These are phyloP conservation scores for Clarias platycephalus DNA, from an alignment of 2,797 vertebrate species.

Conservation along the genomic window DNA sequence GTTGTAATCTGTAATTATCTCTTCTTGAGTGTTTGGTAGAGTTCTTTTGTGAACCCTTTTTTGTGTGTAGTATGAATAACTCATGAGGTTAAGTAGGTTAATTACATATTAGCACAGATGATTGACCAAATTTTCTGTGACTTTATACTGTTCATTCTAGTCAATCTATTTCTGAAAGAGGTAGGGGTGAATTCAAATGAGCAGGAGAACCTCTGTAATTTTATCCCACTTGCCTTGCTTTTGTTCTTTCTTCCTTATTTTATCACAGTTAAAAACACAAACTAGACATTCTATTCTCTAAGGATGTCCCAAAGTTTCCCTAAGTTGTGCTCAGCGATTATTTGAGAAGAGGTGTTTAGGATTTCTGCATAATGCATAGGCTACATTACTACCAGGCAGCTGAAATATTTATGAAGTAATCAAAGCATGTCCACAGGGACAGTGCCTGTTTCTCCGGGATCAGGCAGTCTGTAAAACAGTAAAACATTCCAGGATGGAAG, in stretches of 20 bases:
- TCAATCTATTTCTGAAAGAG: conserved; percentile 21
- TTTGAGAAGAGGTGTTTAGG: conserved; percentile 66
- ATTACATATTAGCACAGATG: conserved; percentile 57
- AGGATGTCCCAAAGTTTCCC: conserved; percentile 30
- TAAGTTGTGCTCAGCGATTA: conserved; percentile 60
- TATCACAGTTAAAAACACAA: background rate
- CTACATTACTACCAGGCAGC: conserved; percentile 53
- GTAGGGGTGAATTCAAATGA: conserved; percentile 1
- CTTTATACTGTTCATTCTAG: conserved; percentile 30
- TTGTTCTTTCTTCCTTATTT: conserved; percentile 9
- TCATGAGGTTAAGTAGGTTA: conserved; percentile 59
- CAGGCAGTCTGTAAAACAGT: conserved; percentile 17
- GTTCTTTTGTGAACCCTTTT: conserved; percentile 24
- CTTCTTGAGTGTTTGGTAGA: conserved; percentile 5
- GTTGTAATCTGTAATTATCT: conserved; percentile 42
- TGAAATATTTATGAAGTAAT: conserved; percentile 68
- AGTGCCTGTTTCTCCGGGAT: conserved; percentile 19
- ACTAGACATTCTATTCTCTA: conserved; percentile 1
- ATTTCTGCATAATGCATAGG: conserved; percentile 64
- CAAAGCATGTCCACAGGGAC: conserved; percentile 39
- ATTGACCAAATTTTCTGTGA: conserved; percentile 54
- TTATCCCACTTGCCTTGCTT: background rate
- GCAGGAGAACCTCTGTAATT: background rate
- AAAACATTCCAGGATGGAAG: conserved; percentile 7
- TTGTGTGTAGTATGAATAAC: conserved; percentile 62